Base-by-base conservation (phyloP, 1,140 invertebrate species). In the Rhizoglyphus robini region DNA sequence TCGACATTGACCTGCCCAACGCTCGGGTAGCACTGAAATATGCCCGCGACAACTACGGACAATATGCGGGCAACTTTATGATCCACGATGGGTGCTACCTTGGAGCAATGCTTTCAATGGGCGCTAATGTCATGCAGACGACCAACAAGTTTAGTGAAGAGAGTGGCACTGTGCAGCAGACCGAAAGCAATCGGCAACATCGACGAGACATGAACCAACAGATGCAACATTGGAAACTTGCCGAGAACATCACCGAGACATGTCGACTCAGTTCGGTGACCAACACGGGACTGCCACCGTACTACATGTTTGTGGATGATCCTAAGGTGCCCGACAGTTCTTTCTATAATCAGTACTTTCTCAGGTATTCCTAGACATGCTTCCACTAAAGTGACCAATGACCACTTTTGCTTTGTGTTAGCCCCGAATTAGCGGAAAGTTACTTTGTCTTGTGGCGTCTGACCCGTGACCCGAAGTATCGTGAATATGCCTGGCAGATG, bases 401-500 rank as follows among this genome's bases (percentile, higher is more conserved):
- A 18, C 25, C 54, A 58, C n/a, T 30, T 76, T 96, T 96, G 74
- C 90, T 98, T 65, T 80, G 18, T 41, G 8, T 8, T 18, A 41
- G 36, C 18, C 18, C 95, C 0, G 95, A 98, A 83, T 92, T 93
- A 8, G 83, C 97, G 70, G 95, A 99, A 78, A 90, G 89, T 58
- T 96, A 96, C 78, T 97, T 54, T 54, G 23, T 32, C 51, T 23
- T 54, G 79, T 98, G 93, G 89, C 80, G 94, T 65, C 76, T 96
- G 25, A 98, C 95, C 31, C 92, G 95, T 74, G 88, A 99, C 73
- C 86, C 86, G 66, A 95, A 93, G 74, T 97, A 97, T 76, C 80
- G 94, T 67, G 91, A 98, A 67, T 98, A 94, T 94, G 93, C 88
- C 2, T 99, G 95, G 95, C 89, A 96, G 74, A 90, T 88, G 32